Base-by-base conservation (phyloP, 2,113 vertebrate genomes). In the Chaetura pelagica region DNA sequence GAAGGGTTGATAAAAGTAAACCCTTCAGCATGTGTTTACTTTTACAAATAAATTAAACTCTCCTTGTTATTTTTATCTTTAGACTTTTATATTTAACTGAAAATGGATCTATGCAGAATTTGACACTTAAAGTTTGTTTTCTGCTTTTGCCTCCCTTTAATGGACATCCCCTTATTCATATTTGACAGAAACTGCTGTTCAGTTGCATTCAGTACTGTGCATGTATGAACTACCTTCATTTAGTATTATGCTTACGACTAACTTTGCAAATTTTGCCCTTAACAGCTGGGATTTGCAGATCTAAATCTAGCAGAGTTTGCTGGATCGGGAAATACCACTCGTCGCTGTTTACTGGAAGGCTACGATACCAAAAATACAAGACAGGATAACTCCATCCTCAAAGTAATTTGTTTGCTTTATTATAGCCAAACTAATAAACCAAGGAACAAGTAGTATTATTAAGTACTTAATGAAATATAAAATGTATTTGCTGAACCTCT, bases 351-450 rank as follows among this genome's bases (percentile, higher is more conserved):
- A 94, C 97, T 99, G 79, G 99, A 99, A 97, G 99, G 99, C 83
- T 99, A 99, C 83, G 98, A 99, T 97, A 99, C 99, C 95, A 99
- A 99, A 98, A 98, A 99, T 97, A 99, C 98, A 87, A 98, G 99
- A 92, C 99, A 99, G 93, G 99, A 99, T 94, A 99, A 99, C 97
- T 99, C 99, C 74, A 99, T 99, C 96, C 98, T 99, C 81, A 99
- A 99, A 99, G 99, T 99, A 94, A 97, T 69, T 92, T 49, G 7
- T 94, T 91, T 72, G 35, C 24, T 58, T 83, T 55, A 19, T 67
- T 24, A 52, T 80, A 55, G 12, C 35, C 40, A 40, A 71, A 79
- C 51, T 66, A 69, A 88, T 62, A 81, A 74, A 89, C 51, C 30
- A 81, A 68, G 87, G 57, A 90, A 66, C 6, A 74, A 91, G 15